Base-by-base conservation (phyloP, 37 sponge, comb jelly and placozoan genomes). In the Lycopodina hypogea region DNA sequence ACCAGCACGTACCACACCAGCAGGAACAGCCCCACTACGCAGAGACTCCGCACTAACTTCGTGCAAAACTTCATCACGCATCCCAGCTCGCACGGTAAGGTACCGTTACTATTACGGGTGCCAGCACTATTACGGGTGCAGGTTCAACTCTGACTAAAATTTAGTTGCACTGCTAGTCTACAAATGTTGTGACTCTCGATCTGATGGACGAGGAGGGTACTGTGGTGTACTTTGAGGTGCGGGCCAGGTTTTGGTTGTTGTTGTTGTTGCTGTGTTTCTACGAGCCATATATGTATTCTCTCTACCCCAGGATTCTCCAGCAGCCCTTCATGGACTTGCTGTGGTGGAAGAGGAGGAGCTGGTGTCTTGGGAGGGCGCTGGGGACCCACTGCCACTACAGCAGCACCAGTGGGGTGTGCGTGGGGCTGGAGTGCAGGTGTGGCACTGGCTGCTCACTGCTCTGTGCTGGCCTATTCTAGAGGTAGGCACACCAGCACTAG, bases 41-140 rank as follows among this genome's bases (percentile, higher is more conserved):
- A 22, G 37, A 90, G 56, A 77, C 87, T 86, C 68, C 84, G 79
- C 48, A 88, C 80, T 11, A 88, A 74, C 80, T 88, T 88, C 4
- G 89, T 67, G 65, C 56, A 51, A 15, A 33, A 1, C 15, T 26
- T 57, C 42, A 36, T 73, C 2, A 4, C 9, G 21, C 12, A 12
- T 30, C 17, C 12, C 41, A 12, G 18, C 22, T 69, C n/a, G n/a
- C n/a, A n/a, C n/a, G n/a, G n/a, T n/a, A n/a, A n/a, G n/a, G n/a
- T n/a, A n/a, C n/a, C n/a, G n/a, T n/a, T n/a, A n/a, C n/a, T n/a
- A n/a, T n/a, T n/a, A n/a, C n/a, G n/a, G n/a, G n/a, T n/a, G n/a
- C n/a, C n/a, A n/a, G n/a, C n/a, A n/a, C n/a, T n/a, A n/a, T n/a
- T n/a, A n/a, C n/a, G n/a, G n/a, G n/a, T n/a, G n/a, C n/a, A n/a